These are phyloP conservation scores for Apantesis nais DNA, from an alignment of 2,888 invertebrate species.

Conservation along the genomic window DNA sequence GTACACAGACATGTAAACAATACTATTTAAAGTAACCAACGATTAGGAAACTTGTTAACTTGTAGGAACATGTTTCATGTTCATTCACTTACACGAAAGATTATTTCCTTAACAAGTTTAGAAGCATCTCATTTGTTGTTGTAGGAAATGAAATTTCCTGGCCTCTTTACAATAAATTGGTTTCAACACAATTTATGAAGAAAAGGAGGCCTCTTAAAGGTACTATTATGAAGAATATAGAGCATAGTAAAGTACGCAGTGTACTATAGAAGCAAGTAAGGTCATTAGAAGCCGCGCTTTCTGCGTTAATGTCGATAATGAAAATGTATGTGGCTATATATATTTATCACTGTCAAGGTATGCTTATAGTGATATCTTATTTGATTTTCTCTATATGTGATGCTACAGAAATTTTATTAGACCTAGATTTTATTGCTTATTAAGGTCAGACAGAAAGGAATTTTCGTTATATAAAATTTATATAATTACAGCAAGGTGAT, in stretches of 20 bases:
- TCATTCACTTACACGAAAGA: conserved; percentile 39
- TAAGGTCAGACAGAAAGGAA: not conserved
- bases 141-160: not conserved
- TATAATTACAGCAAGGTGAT: no score
- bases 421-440: not conserved
- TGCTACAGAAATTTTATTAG: not conserved
- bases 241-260: not conserved
- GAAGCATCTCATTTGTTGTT: not conserved
- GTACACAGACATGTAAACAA: conserved; percentile 23
- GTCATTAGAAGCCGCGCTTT: not conserved
- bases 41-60: conserved; percentile 26
- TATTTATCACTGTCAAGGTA: not conserved
- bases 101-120: conserved; percentile 22
- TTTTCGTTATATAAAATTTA: no score
- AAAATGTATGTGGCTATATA: not conserved
- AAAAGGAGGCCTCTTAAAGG: not conserved
- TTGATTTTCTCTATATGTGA: no score
- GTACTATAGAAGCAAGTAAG: not conserved
- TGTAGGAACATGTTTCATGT: conserved; percentile 25
- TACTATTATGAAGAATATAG: not conserved
- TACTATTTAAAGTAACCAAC: conserved; percentile 15
- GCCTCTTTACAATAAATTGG: not conserved
- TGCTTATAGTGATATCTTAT: not conserved
- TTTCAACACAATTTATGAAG: not conserved
- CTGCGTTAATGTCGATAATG: not conserved